Conservation (phyloP, 2,797 vertebrate species). For the Pantherophis alleghaniensis region DNA sequence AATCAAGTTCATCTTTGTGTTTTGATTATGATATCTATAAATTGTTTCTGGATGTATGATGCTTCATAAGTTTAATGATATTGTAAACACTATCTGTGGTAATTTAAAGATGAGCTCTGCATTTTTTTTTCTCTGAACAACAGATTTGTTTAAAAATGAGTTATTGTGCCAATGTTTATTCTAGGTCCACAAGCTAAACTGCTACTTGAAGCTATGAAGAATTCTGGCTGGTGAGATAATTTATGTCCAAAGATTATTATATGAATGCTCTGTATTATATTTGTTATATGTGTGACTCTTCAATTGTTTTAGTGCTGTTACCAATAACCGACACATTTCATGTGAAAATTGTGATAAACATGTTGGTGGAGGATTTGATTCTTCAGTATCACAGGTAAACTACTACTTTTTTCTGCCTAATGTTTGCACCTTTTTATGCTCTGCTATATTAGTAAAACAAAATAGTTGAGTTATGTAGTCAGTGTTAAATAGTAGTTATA, state of each 20-base stretch:
- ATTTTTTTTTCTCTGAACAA: conserved; percentile 15
- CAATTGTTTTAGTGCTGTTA: conserved; percentile 76
- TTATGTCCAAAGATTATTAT: conserved; percentile 11
- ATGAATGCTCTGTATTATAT: background rate
- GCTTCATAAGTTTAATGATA: background rate
- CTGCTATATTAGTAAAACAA: background rate
- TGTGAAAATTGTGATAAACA: conserved; percentile 92
- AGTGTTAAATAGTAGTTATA: background rate
- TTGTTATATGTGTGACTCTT: conserved; percentile 21
- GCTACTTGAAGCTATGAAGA: conserved; percentile 90
- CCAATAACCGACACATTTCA: conserved; percentile 89
- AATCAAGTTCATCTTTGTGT: background rate
- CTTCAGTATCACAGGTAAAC: conserved; percentile 86
- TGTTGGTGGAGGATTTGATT: conserved; percentile 93
- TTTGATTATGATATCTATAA: background rate
- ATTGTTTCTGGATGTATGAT: background rate
- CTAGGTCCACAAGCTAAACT: conserved; percentile 92
- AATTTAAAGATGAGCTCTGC: background rate
- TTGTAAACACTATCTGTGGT: background rate
- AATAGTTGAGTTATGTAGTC: background rate
- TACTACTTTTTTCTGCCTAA: background rate
- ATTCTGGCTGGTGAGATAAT: conserved; percentile 87
- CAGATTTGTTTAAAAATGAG: conserved; percentile 42
- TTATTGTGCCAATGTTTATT: conserved; percentile 56
- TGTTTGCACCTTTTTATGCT: background rate